Percentiles rank a stretch among this genome's conserved stretches.
Evolutionary conservation across 2,888 invertebrate species (phyloP).

Genomic region (Bhutanitis thaidina): DNA sequence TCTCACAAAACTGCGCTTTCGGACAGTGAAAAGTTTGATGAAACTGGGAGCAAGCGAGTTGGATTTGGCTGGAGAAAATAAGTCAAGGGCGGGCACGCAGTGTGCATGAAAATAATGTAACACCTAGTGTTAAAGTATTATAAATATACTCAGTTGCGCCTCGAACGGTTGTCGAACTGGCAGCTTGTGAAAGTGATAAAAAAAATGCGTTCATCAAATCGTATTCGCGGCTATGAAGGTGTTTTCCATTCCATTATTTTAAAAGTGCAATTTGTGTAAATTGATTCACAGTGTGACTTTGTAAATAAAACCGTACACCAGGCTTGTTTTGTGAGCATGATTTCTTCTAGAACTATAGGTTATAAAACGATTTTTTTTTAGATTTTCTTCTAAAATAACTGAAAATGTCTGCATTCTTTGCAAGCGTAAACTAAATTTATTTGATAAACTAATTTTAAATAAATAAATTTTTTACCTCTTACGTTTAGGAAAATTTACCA

Average conservation of each 20-base stretch:
- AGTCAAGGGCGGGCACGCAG: constrained; percentile 66
- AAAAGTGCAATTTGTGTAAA: constrained; percentile 5
- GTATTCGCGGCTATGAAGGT: constrained; percentile 26
- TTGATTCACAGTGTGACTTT: background rate
- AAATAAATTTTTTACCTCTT: too few species aligned
- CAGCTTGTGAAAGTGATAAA: constrained; percentile 25
- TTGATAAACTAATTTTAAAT: too few species aligned
- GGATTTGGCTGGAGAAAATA: constrained; percentile 34
- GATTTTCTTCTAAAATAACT: background rate
- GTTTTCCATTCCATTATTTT: constrained; percentile 22
- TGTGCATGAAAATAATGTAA: constrained; percentile 63
- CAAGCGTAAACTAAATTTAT: too few species aligned
- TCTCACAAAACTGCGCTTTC: constrained; percentile 19
- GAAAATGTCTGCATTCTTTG: too few species aligned
- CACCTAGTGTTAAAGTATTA: constrained; percentile 60
- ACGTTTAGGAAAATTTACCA: too few species aligned
- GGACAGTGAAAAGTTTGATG: constrained; percentile 4
- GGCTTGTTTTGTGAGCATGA: constrained; percentile 3
- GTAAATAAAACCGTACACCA: constrained; percentile 6
- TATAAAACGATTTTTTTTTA: background rate
- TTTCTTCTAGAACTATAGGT: background rate
- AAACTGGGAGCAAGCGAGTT: constrained; percentile 8
- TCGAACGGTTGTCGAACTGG: constrained; percentile 35
- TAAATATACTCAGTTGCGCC: constrained; percentile 70
- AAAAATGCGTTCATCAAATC: constrained; percentile 6